Conservation (phyloP, 2,888 invertebrate species). For the Fragum sueziense region DNA sequence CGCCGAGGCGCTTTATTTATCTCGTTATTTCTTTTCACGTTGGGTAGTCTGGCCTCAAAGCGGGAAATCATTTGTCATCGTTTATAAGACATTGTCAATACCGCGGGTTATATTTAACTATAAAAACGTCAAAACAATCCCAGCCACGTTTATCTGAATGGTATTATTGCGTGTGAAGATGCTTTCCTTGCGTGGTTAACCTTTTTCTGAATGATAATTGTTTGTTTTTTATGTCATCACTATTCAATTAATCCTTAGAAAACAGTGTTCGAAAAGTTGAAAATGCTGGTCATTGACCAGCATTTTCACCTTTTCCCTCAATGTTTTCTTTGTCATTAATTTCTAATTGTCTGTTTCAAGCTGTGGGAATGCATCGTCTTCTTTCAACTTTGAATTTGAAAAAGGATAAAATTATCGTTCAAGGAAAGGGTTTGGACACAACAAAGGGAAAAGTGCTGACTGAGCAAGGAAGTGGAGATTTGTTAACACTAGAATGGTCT, state of each 20-base stretch:
- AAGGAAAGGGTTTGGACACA: too few relatives aligned
- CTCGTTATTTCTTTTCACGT: constrained; percentile 1
- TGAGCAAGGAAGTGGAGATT: too few relatives aligned
- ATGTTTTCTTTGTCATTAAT: too few relatives aligned
- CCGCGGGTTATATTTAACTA: constrained; percentile 4
- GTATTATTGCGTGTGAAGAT: constrained; percentile 4
- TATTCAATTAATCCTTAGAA: too few relatives aligned
- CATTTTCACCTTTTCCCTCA: constrained; percentile 2
- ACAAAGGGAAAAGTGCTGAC: too few relatives aligned
- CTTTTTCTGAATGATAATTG: too few relatives aligned
- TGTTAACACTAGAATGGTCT: too few relatives aligned
- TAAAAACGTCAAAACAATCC: constrained; percentile 13
- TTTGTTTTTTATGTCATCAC: too few relatives aligned
- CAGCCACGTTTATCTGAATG: neutral
- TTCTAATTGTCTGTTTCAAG: too few relatives aligned
- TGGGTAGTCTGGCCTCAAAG: neutral
- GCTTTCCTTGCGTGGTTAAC: neutral
- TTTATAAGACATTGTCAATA: neutral
- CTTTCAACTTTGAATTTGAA: neutral
- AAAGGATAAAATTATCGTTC: too few relatives aligned
- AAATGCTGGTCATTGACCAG: neutral
- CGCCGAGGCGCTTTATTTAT: neutral
- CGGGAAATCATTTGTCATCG: constrained; percentile 9
- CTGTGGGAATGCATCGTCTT: neutral
- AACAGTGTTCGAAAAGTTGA: too few relatives aligned